A percentile compares a stretch with the other conserved stretches of the same genome.
Evolutionary conservation across 2,113 vertebrate genomes (phyloP).

Genomic region (Cyphomyrus plagiostoma): DNA sequence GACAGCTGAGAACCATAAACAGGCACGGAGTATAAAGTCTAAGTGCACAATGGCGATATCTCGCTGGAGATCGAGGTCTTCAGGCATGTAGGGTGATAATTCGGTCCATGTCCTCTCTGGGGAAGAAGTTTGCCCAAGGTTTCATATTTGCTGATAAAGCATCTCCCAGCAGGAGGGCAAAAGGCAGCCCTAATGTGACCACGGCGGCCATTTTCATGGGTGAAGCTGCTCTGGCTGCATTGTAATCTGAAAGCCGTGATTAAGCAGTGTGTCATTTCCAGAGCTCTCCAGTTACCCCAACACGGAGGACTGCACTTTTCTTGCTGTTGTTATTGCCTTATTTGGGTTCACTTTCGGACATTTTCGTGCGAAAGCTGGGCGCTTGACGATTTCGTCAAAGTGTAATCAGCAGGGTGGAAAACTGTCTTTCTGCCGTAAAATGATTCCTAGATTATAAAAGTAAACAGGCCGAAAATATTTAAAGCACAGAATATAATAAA

Average conservation of each 20-base stretch:
- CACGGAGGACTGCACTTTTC: not conserved
- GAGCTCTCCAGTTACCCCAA: not conserved
- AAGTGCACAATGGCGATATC: not conserved
- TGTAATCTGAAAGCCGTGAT: not conserved
- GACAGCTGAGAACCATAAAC: not conserved
- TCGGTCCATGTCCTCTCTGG: not conserved
- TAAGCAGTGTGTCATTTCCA: not conserved
- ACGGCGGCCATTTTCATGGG: not conserved
- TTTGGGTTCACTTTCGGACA: not conserved
- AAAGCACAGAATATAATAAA: not conserved
- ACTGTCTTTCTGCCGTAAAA: not conserved
- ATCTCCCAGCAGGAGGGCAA: not conserved
- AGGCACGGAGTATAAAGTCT: not conserved
- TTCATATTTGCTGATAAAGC: not conserved
- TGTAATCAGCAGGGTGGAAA: not conserved
- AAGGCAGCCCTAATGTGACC: not conserved
- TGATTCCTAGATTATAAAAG: not conserved
- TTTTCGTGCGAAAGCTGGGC: not conserved
- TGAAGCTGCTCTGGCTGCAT: not conserved
- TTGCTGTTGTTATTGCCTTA: not conserved
- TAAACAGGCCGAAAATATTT: not conserved
- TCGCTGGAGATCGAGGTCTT: not conserved
- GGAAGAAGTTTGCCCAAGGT: not conserved
- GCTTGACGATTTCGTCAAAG: not conserved
- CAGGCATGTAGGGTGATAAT: not conserved